Conservation (phyloP, 2,888 invertebrate genomes). For the Liopterus haemorrhoidalis region DNA sequence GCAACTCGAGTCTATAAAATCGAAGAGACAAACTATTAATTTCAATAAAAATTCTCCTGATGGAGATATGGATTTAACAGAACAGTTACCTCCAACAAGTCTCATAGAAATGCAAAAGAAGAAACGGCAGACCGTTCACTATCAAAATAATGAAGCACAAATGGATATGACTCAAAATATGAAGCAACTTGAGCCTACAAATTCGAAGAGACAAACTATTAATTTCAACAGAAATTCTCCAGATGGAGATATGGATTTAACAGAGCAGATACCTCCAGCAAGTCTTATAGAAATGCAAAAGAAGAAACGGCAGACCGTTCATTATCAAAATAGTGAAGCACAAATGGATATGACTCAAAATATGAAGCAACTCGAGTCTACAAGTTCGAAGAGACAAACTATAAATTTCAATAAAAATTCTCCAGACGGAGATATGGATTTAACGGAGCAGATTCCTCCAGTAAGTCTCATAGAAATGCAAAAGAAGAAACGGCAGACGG, state of each 20-base stretch:
- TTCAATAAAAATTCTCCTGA: background rate
- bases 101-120: background rate
- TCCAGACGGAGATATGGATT: background rate
- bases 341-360: too few species aligned
- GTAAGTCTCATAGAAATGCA: too few species aligned
- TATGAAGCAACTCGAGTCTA: background rate
- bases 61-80: constrained; percentile 6
- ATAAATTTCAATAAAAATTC: background rate
- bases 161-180: too few species aligned
- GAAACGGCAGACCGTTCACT: too few species aligned
- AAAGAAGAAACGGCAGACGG: constrained; percentile 2
- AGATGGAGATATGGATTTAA: constrained; percentile 22
- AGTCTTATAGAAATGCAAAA: constrained; percentile 8
- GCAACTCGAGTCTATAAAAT: background rate
- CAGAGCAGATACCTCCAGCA: constrained; percentile 3
- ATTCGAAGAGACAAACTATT: background rate
- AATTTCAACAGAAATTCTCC: background rate
- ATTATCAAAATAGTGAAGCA: too few species aligned
- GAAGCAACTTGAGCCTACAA: too few species aligned
- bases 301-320: constrained; percentile 4
- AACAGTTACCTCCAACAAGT: background rate
- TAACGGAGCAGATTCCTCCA: background rate
- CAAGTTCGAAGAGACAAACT: background rate
- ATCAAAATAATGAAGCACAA: too few species aligned
- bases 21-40: constrained; percentile 4